Percentiles rank a stretch among this genome's conserved stretches.
These are phyloP conservation scores for Hylia prasina DNA, from an alignment of 2,113 vertebrate genomes.

Conservation along the genomic window DNA sequence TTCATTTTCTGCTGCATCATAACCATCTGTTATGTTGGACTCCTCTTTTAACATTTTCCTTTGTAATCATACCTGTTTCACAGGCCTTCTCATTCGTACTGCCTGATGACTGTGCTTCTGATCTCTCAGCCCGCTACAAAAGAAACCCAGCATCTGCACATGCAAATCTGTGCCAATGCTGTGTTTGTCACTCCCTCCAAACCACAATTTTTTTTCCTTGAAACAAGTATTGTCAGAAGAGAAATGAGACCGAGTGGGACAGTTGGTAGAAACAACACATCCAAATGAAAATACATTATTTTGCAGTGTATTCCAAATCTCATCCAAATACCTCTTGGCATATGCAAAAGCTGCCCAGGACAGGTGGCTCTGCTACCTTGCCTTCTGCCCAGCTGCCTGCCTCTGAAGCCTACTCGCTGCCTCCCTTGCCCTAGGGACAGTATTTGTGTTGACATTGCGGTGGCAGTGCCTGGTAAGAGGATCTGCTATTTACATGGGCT, in stretches of 20 bases:
- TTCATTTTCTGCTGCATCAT: background rate
- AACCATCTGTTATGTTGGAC: background rate
- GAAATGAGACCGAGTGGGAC: background rate
- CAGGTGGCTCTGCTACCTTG: background rate
- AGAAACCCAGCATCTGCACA: background rate
- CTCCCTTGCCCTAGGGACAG: background rate
- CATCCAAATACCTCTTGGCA: background rate
- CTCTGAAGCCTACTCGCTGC: background rate
- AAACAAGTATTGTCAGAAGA: background rate
- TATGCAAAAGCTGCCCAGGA: background rate
- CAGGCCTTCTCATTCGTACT: background rate
- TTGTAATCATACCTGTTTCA: background rate
- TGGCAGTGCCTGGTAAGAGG: background rate
- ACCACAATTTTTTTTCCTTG: background rate
- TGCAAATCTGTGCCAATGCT: background rate
- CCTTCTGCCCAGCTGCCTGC: background rate
- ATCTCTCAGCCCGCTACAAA: background rate
- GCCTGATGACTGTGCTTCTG: background rate
- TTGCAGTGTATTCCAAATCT: rapidly evolving
- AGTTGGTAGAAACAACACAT: background rate
- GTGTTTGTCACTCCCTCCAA: background rate
- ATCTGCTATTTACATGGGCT: background rate
- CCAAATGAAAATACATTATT: background rate
- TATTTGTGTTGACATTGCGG: background rate
- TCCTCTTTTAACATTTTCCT: background rate